Evolutionary conservation across 2,797 vertebrate genomes (phyloP).

Genomic region (Silurus lanzhouensis): DNA sequence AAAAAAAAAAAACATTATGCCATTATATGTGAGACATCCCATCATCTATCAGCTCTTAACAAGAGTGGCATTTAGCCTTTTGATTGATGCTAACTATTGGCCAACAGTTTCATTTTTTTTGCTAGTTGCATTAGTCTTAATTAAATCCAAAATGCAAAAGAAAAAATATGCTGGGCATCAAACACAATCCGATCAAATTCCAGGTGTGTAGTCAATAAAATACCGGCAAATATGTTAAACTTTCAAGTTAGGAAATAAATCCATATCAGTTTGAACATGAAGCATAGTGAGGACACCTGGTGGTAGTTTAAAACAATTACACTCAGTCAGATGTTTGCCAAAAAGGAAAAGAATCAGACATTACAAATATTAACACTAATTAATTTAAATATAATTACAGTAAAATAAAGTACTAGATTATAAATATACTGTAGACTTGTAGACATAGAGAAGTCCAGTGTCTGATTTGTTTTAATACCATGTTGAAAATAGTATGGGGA

Average conservation of each 20-base stretch:
- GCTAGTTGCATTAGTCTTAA: background rate
- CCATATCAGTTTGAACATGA: background rate
- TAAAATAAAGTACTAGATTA: background rate
- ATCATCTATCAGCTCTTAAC: background rate
- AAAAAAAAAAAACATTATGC: background rate
- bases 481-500: background rate
- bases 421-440: background rate
- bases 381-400: slow-evolving; percentile 10
- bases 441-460: background rate
- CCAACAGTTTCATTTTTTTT: background rate
- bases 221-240: too few species aligned
- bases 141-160: background rate
- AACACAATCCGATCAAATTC: background rate
- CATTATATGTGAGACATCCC: background rate
- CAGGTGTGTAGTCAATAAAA: background rate
- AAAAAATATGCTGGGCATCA: background rate
- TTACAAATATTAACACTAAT: slow-evolving; percentile 34
- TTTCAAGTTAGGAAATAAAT: too few species aligned
- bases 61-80: background rate
- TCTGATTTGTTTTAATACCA: background rate
- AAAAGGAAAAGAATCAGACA: slow-evolving; percentile 24
- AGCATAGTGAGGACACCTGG: slow-evolving; percentile 48
- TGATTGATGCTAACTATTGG: background rate
- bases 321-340: slow-evolving; percentile 22
- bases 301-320: slow-evolving; percentile 41